Evolutionary conservation across 2,888 invertebrate genomes (phyloP).

Genomic region (Cordilura impudica): DNA sequence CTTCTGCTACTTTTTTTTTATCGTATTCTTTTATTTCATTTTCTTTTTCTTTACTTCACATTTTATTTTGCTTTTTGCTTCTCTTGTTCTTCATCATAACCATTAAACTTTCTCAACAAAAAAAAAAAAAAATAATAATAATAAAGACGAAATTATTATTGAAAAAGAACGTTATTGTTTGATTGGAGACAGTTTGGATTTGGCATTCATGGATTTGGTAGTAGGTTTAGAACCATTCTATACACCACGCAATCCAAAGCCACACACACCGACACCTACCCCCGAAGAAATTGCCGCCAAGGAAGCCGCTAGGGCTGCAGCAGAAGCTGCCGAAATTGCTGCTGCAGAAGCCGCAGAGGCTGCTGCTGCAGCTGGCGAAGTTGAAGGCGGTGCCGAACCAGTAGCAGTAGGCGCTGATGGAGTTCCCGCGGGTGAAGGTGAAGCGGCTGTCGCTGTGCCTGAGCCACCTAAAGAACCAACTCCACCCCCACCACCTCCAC

Average conservation of each 20-base stretch:
- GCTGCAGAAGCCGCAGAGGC: slow-evolving; percentile 69
- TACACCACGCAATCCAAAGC: slow-evolving; percentile 77
- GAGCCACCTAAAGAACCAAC: slow-evolving; percentile 75
- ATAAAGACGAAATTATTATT: slow-evolving; percentile 88
- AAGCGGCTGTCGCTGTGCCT: slow-evolving; percentile 67
- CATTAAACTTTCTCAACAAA: slow-evolving; percentile 47
- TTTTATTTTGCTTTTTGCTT: slow-evolving; percentile 62
- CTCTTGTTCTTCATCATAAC: slow-evolving; percentile 64
- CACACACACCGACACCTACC: slow-evolving; percentile 77
- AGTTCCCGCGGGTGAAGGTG: slow-evolving; percentile 69
- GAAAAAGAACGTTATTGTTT: slow-evolving; percentile 96
- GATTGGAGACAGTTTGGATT: slow-evolving; percentile 95
- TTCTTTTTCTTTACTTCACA: slow-evolving; percentile 42
- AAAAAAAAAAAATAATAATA: slow-evolving; percentile 58
- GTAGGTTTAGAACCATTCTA: slow-evolving; percentile 81
- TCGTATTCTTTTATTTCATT: slow-evolving; percentile 38
- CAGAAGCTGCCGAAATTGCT: slow-evolving; percentile 71
- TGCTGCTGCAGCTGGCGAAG: slow-evolving; percentile 69
- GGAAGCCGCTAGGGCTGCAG: slow-evolving; percentile 74
- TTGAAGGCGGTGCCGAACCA: slow-evolving; percentile 64
- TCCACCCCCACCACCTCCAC: slow-evolving; percentile 77
- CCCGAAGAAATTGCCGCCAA: slow-evolving; percentile 75
- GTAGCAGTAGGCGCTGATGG: slow-evolving; percentile 69
- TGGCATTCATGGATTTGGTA: slow-evolving; percentile 91
- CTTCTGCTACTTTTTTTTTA: slow-evolving; percentile 29